Conservation (phyloP, 2,888 invertebrate genomes). For the Acholoe squamosa region DNA sequence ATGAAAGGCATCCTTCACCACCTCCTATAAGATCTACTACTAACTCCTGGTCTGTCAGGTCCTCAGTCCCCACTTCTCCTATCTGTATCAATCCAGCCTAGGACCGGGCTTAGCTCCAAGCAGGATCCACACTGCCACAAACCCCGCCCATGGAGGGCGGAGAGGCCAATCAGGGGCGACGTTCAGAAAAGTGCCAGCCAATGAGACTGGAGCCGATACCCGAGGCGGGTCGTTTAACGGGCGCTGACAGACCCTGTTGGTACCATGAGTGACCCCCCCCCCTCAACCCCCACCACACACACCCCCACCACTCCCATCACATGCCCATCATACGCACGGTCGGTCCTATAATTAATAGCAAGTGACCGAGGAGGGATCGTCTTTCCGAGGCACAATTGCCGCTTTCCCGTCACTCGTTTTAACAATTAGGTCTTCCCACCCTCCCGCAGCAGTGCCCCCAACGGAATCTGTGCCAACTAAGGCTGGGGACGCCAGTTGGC, state of each 20-base stretch:
- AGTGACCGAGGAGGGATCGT: slow-evolving; percentile 41
- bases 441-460: background rate
- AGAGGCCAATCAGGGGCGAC: slow-evolving; percentile 3
- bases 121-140: background rate
- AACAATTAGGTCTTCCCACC: slow-evolving; percentile 24
- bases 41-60: background rate
- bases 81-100: background rate
- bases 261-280: background rate
- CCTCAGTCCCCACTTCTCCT: background rate
- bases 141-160: slow-evolving; percentile 14
- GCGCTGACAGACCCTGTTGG: background rate
- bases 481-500: background rate
- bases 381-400: slow-evolving; percentile 28
- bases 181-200: background rate
- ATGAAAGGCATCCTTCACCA: background rate
- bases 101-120: background rate
- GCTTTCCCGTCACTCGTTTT: background rate
- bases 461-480: slow-evolving; percentile 30
- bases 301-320: background rate
- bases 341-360: slow-evolving; percentile 51
- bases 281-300: background rate
- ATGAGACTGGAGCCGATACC: background rate
- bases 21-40: background rate
- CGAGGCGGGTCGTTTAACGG: background rate
- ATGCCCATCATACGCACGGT: background rate